Evolutionary conservation across 1,140 invertebrate species (phyloP).

Genomic region (Dufourea novaeangliae): DNA sequence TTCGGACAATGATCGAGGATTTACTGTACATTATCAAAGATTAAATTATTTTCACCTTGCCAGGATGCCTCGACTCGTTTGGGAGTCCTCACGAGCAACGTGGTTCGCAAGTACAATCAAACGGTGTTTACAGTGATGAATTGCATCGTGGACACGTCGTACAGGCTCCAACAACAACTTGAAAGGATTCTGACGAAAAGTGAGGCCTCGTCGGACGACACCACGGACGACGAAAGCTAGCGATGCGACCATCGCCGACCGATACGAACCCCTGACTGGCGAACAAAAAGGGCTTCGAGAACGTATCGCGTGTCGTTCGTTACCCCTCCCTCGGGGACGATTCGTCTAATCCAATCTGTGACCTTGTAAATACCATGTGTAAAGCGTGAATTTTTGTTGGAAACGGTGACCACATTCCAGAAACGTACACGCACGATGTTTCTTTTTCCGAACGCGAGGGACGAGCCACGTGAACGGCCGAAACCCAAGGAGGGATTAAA

Average conservation of each 20-base stretch:
- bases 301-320: not conserved
- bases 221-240: not conserved
- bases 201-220: not conserved
- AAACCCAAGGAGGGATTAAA: conserved; percentile 67
- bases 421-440: conserved; percentile 5
- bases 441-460: conserved; percentile 40
- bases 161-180: conserved; percentile 47
- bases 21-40: too few species aligned
- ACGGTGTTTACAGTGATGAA: conserved; percentile 52
- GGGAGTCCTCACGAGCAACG: conserved; percentile 49
- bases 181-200: conserved; percentile 32
- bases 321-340: too few species aligned
- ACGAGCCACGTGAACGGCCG: conserved; percentile 30
- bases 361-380: not conserved
- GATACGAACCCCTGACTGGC: not conserved
- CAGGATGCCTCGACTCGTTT: conserved; percentile 31
- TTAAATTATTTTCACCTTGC: not conserved
- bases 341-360: not conserved
- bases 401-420: not conserved
- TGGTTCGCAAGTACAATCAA: conserved; percentile 67
- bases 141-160: conserved; percentile 52
- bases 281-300: not conserved
- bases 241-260: not conserved
- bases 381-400: not conserved
- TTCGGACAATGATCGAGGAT: too few species aligned